A percentile compares a stretch with the other conserved stretches of the same genome.
phyloP scores from a whole-genome alignment of 1,140 invertebrate species.

The Sitophilus oryzae region DNA sequence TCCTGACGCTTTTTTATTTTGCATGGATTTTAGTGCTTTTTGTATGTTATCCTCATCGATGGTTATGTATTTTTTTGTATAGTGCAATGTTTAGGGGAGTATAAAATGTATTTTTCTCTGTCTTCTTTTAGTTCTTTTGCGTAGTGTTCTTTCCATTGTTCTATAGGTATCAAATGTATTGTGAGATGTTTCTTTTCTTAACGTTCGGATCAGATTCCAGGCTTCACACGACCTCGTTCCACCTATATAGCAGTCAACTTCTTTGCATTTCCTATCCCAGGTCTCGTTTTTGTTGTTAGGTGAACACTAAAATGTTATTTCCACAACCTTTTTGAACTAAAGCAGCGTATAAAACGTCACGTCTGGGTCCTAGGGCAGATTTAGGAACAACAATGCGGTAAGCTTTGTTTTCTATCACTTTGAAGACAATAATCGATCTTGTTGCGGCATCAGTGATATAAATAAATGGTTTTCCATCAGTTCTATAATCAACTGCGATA shows the following conservation, averaged over 20 bases:
- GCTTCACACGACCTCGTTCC: conserved; percentile 50
- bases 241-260: conserved; percentile 48
- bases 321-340: conserved; percentile 48
- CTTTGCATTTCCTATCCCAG: conserved; percentile 51
- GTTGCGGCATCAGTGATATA: conserved; percentile 59
- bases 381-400: conserved; percentile 55
- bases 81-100: no score
- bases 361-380: conserved; percentile 42
- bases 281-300: conserved; percentile 53
- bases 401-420: conserved; percentile 52
- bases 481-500: conserved; percentile 52
- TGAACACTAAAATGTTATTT: conserved; percentile 51
- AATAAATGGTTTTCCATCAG: conserved; percentile 49
- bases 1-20: no score
- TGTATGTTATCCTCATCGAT: no score
- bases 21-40: no score
- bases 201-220: conserved; percentile 48
- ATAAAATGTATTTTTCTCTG: no score
- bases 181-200: no score
- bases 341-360: conserved; percentile 55
- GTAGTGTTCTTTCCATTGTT: no score
- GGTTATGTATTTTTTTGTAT: no score
- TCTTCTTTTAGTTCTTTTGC: no score
- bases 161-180: no score
- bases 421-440: conserved; percentile 57